A percentile compares a stretch with the other conserved stretches of the same genome.
Conservation (phyloP, 2,797 vertebrate genomes). For the Sebastes diploproa region DNA sequence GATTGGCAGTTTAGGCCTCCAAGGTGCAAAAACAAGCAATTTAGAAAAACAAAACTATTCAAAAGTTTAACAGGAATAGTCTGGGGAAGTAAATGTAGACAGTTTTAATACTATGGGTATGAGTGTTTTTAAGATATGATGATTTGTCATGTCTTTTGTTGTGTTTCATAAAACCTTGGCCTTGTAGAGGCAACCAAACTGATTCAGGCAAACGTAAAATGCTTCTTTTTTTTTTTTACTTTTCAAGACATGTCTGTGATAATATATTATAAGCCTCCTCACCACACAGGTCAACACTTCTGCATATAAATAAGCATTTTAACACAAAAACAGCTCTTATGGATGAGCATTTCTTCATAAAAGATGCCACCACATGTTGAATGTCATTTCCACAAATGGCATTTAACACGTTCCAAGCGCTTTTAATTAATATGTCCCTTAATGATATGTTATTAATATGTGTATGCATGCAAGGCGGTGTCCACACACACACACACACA, state of each 20-base stretch:
- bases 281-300: background rate
- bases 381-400: background rate
- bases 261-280: background rate
- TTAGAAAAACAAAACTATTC: background rate
- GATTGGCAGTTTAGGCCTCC: background rate
- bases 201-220: background rate
- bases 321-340: background rate
- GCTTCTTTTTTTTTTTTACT: background rate
- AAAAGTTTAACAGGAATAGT: background rate
- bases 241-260: background rate
- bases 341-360: background rate
- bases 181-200: background rate
- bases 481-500: background rate
- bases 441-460: constrained; percentile 5
- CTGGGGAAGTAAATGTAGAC: background rate
- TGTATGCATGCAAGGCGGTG: background rate
- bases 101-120: background rate
- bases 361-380: background rate
- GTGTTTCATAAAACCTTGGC: background rate
- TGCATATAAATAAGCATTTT: background rate
- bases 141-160: background rate
- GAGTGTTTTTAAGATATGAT: background rate
- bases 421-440: constrained; percentile 7
- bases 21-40: constrained; percentile 9
- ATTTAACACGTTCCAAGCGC: background rate